Conservation (phyloP, 1,140 invertebrate species). For the Harpegnathos saltator region DNA sequence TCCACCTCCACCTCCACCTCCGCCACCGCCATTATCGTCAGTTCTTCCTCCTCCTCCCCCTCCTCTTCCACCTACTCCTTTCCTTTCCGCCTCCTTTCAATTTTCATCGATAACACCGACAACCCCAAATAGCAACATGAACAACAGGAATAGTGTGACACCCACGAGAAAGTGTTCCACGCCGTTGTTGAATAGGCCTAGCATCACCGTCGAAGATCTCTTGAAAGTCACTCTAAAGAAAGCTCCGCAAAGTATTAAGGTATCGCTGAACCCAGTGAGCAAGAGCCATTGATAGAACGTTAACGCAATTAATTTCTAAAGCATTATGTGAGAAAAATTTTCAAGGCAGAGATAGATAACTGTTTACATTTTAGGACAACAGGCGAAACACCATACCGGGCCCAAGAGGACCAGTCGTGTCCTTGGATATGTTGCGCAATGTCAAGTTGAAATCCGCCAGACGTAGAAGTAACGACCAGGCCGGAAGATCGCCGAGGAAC, state of each 20-base stretch:
- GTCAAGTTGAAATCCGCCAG: conserved; percentile 80
- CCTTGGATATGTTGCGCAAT: conserved; percentile 80
- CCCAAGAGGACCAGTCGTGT: conserved; percentile 74
- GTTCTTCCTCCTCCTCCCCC: conserved; percentile 34
- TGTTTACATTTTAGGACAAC: conserved; percentile 72
- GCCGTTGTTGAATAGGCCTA: conserved; percentile 70
- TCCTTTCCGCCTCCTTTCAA: conserved; percentile 54
- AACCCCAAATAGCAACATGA: conserved; percentile 61
- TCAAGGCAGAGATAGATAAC: too few relatives aligned
- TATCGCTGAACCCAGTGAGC: conserved; percentile 33
- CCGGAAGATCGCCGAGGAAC: conserved; percentile 73
- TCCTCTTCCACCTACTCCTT: conserved; percentile 7
- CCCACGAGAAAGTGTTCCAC: conserved; percentile 73
- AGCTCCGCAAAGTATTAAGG: conserved; percentile 73
- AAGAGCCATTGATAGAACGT: background rate
- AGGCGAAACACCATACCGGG: conserved; percentile 66
- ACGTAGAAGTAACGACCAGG: conserved; percentile 66
- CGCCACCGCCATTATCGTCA: conserved; percentile 43
- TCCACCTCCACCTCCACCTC: conserved; percentile 9
- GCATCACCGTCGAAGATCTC: conserved; percentile 82
- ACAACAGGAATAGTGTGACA: conserved; percentile 53
- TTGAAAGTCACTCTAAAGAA: conserved; percentile 82
- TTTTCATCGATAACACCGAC: conserved; percentile 35
- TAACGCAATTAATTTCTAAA: background rate
- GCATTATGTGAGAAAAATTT: too few relatives aligned